Evolutionary conservation across 2,113 vertebrate genomes (phyloP).

Genomic region (Rhegmatorhina hoffmannsi): DNA sequence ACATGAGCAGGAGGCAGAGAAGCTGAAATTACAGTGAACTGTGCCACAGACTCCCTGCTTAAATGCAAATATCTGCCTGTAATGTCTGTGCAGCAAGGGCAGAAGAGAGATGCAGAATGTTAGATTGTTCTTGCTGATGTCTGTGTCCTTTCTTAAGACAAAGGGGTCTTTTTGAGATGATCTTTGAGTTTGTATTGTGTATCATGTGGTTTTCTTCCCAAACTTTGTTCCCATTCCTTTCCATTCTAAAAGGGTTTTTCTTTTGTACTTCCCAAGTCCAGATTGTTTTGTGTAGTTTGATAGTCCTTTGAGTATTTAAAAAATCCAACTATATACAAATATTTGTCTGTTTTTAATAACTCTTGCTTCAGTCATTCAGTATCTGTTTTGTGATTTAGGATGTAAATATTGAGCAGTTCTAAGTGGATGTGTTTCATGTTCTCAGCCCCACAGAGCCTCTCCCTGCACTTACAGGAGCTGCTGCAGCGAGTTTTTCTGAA

Average conservation of each 20-base stretch:
- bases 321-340: not conserved
- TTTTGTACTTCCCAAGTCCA: not conserved
- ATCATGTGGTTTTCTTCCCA: not conserved
- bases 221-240: not conserved
- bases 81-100: not conserved
- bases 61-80: not conserved
- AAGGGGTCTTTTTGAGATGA: not conserved
- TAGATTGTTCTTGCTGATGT: not conserved
- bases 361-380: not conserved
- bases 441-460: not conserved
- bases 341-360: not conserved
- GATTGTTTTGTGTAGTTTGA: not conserved
- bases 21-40: not conserved
- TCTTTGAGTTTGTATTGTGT: not conserved
- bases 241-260: not conserved
- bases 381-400: not conserved
- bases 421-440: not conserved
- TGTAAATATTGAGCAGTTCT: not conserved
- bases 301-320: not conserved
- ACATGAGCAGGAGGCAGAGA: not conserved
- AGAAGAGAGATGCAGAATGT: not conserved
- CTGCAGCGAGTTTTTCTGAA: not conserved
- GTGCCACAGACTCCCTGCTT: not conserved
- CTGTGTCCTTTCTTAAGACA: not conserved
- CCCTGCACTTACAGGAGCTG: not conserved